Evolutionary conservation across 2,113 vertebrate species (phyloP).

Genomic region (Charina bottae): DNA sequence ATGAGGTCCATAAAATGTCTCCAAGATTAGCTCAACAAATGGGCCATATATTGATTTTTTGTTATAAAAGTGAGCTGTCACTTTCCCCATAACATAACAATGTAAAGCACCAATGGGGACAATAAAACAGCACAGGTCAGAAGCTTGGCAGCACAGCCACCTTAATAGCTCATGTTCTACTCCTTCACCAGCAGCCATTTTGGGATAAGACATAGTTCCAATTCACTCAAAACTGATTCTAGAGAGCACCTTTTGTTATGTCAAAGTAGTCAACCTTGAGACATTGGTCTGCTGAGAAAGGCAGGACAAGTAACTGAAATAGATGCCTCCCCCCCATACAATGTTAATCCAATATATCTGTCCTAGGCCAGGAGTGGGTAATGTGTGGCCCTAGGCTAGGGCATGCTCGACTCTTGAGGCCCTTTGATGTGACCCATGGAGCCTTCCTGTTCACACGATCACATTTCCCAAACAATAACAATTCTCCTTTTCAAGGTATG

Average conservation of each 20-base stretch:
- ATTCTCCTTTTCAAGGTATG: neutral
- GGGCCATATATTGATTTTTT: conserved; percentile 31
- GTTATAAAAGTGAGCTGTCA: conserved; percentile 17
- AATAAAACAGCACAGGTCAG: conserved; percentile 17
- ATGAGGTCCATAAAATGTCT: neutral
- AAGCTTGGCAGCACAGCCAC: conserved; percentile 2
- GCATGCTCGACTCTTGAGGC: neutral
- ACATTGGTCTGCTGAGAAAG: conserved; percentile 27
- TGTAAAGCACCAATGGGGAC: conserved; percentile 30
- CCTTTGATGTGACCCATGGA: neutral
- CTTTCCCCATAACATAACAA: conserved; percentile 11
- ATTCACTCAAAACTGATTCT: conserved; percentile 31
- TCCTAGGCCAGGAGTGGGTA: neutral
- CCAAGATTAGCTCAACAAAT: conserved; percentile 27
- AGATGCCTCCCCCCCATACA: conserved; percentile 31
- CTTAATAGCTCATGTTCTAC: conserved; percentile 27
- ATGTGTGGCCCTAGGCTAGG: neutral
- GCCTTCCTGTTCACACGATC: neutral
- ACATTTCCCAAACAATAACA: neutral
- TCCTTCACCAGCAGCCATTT: conserved; percentile 51
- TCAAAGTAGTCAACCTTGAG: neutral
- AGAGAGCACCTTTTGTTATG: conserved; percentile 35
- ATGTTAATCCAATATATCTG: neutral
- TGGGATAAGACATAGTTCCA: conserved; percentile 30
- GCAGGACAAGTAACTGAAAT: conserved; percentile 36